These are phyloP conservation scores for Bombus superbus DNA, from an alignment of 1,140 invertebrate species.

Conservation along the genomic window DNA sequence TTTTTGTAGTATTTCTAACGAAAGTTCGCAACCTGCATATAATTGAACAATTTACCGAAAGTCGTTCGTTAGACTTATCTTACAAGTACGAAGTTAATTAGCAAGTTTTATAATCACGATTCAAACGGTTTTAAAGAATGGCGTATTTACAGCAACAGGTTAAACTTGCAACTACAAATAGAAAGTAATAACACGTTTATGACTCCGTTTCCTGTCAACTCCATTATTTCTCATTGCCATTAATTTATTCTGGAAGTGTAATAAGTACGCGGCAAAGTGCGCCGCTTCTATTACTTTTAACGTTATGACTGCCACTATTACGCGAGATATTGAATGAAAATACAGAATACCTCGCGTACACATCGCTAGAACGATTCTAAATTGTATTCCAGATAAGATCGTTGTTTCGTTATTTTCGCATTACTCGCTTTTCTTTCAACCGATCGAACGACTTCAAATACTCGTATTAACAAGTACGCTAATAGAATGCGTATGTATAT, in stretches of 20 bases:
- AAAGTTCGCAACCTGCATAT: too few relatives aligned
- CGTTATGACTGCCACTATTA: background rate
- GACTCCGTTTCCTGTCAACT: background rate
- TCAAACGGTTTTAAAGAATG: background rate
- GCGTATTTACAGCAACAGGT: constrained; percentile 2
- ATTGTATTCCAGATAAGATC: background rate
- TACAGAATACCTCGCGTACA: background rate
- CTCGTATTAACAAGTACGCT: too few relatives aligned
- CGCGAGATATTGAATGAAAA: background rate
- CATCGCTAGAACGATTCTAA: background rate
- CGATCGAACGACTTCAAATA: too few relatives aligned
- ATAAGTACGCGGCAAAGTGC: background rate
- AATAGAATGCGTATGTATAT: too few relatives aligned
- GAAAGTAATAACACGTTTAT: constrained; percentile 1
- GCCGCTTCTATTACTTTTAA: background rate
- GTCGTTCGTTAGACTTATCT: background rate
- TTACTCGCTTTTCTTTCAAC: too few relatives aligned
- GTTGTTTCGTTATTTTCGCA: background rate
- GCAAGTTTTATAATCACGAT: background rate
- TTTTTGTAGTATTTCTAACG: too few relatives aligned
- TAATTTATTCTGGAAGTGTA: background rate
- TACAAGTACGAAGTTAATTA: background rate
- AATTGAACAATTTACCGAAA: background rate
- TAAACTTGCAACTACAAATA: background rate
- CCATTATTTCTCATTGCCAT: background rate